A percentile compares a stretch with the other conserved stretches of the same genome.
These are phyloP conservation scores for Malacosoma neustria DNA, from an alignment of 2,888 invertebrate species.

Conservation along the genomic window DNA sequence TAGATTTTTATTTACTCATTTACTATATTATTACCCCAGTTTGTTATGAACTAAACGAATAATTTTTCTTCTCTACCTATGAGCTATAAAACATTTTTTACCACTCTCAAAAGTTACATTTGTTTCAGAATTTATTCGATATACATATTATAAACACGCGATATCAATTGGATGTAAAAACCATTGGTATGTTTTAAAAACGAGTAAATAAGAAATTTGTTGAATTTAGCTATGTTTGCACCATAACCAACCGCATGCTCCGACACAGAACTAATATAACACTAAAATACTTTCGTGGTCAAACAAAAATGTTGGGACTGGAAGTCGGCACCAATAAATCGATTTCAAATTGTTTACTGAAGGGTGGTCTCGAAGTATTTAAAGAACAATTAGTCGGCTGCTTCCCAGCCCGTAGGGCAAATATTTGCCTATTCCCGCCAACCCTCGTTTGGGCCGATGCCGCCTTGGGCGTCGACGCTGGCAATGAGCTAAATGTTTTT, in stretches of 20 bases:
- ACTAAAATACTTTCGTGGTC: slow-evolving; percentile 24
- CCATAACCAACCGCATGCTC: slow-evolving; percentile 31
- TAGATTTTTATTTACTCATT: no score
- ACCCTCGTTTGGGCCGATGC: slow-evolving; percentile 56
- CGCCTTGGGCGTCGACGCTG: slow-evolving; percentile 54
- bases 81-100: no score
- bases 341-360: slow-evolving; percentile 62
- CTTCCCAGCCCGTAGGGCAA: slow-evolving; percentile 62
- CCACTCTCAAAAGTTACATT: no score
- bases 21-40: no score
- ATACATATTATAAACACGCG: no score
- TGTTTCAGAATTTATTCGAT: no score
- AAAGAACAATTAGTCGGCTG: slow-evolving; percentile 72
- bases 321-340: slow-evolving; percentile 58
- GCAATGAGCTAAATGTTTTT: slow-evolving; percentile 60
- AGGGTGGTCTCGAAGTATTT: slow-evolving; percentile 65
- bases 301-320: slow-evolving; percentile 38
- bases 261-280: slow-evolving; percentile 25
- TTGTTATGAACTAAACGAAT: no score
- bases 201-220: slow-evolving; percentile 13
- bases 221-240: slow-evolving; percentile 29
- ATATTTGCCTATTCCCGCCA: slow-evolving; percentile 71
- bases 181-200: not conserved
- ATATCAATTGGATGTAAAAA: no score
- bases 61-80: no score